These are phyloP conservation scores for Drosophila funebris DNA, from an alignment of 1,140 invertebrate genomes.

Conservation along the genomic window DNA sequence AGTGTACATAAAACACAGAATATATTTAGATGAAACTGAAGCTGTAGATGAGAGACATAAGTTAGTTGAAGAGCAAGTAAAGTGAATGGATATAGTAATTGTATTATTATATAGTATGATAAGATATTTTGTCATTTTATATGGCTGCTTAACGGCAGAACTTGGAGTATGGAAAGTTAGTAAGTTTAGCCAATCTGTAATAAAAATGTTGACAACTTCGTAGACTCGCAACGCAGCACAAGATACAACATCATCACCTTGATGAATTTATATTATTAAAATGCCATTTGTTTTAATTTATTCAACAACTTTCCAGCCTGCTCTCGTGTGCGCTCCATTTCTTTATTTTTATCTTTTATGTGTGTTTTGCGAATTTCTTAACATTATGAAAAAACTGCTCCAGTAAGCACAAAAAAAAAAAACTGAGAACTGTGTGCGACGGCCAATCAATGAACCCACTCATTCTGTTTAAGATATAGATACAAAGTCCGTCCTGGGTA, in stretches of 20 bases:
- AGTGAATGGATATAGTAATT: too few relatives aligned
- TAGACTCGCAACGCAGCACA: background rate
- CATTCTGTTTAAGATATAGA: conserved; percentile 20
- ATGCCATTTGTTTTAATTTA: conserved; percentile 24
- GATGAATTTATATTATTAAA: conserved; percentile 23
- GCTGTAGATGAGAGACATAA: background rate
- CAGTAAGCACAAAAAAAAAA: conserved; percentile 53
- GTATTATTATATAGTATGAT: too few relatives aligned
- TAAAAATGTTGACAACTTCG: conserved; percentile 4
- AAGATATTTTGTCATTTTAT: too few relatives aligned
- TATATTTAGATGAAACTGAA: background rate
- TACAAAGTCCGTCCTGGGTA: conserved; percentile 18
- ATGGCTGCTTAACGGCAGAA: too few relatives aligned
- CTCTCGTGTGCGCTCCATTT: conserved; percentile 7
- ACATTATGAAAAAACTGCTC: conserved; percentile 17
- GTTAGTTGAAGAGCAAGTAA: background rate
- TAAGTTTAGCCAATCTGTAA: background rate
- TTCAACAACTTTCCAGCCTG: conserved; percentile 19
- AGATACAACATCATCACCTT: conserved; percentile 9
- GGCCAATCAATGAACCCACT: conserved; percentile 30
- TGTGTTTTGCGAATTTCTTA: conserved; percentile 29
- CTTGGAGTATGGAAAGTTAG: too few relatives aligned
- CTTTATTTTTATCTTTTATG: conserved; percentile 6
- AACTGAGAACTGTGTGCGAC: background rate
- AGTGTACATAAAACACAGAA: background rate